These are phyloP conservation scores for Chaenocephalus aceratus DNA, from an alignment of 2,113 vertebrate genomes.

Conservation along the genomic window DNA sequence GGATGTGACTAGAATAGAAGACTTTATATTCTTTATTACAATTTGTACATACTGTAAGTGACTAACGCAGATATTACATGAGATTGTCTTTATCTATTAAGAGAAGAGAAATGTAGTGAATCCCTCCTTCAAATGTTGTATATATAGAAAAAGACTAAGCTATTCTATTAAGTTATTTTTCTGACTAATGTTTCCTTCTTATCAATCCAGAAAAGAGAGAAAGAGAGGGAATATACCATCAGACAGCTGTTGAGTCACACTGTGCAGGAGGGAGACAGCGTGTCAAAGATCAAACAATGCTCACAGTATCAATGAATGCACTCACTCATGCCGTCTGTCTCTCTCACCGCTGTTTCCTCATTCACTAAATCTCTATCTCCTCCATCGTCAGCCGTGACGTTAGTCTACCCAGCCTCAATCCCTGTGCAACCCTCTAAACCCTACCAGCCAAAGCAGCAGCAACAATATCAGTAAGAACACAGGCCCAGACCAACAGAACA, in stretches of 20 bases:
- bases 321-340: slow-evolving; percentile 4
- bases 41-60: not conserved
- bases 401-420: slow-evolving; percentile 58
- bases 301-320: slow-evolving; percentile 38
- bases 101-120: not conserved
- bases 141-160: too few relatives aligned
- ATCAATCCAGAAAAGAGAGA: slow-evolving; percentile 8
- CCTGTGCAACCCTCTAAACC: slow-evolving; percentile 55
- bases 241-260: slow-evolving; percentile 66
- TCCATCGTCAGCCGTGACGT: slow-evolving; percentile 62
- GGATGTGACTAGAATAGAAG: not conserved
- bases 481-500: slow-evolving; percentile 57
- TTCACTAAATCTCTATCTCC: slow-evolving; percentile 49
- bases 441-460: slow-evolving; percentile 51
- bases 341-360: slow-evolving; percentile 35
- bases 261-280: slow-evolving; percentile 43
- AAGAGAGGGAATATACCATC: slow-evolving; percentile 25
- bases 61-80: slow-evolving; percentile 2
- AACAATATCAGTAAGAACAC: slow-evolving; percentile 54
- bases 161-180: not conserved
- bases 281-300: slow-evolving; percentile 58
- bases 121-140: not conserved
- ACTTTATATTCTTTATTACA: not conserved
- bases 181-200: slow-evolving; percentile 19
- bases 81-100: not conserved